Percentiles rank a stretch among this genome's conserved stretches.
These are phyloP conservation scores for Tenrec ecaudatus DNA, from an alignment of 2,113 vertebrate genomes.

Conservation along the genomic window DNA sequence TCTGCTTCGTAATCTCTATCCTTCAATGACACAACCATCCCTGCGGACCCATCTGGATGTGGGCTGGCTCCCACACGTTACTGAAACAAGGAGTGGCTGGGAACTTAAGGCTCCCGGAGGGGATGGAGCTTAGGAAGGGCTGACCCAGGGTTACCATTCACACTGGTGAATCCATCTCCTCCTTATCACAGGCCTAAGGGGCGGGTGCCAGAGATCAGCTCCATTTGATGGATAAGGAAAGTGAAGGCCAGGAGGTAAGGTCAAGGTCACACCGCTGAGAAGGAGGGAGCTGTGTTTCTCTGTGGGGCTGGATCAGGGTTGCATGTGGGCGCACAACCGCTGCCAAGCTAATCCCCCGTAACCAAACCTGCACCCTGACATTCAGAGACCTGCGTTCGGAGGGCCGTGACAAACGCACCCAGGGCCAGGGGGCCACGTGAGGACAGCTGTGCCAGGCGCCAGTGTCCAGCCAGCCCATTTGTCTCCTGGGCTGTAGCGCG, in stretches of 20 bases:
- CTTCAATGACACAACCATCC: too few species aligned
- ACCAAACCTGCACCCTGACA: conserved; percentile 31
- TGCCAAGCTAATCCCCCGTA: conserved; percentile 34
- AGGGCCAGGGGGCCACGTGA: background rate
- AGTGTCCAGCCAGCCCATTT: background rate
- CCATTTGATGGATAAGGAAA: background rate
- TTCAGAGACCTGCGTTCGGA: conserved; percentile 39
- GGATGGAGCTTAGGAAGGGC: background rate
- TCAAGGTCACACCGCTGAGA: background rate
- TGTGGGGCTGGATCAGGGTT: background rate
- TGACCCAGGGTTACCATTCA: background rate
- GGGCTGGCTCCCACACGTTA: too few species aligned
- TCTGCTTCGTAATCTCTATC: too few species aligned
- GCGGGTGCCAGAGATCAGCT: background rate
- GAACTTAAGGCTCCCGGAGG: too few species aligned
- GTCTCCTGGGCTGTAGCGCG: background rate
- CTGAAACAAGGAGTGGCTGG: too few species aligned
- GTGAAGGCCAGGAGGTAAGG: background rate
- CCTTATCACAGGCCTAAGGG: background rate
- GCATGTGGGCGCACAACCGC: background rate
- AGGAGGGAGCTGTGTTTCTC: background rate
- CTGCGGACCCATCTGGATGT: too few species aligned
- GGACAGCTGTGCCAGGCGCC: conserved; percentile 39
- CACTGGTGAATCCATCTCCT: background rate
- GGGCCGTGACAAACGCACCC: background rate